phyloP scores from a whole-genome alignment of 2,113 vertebrate genomes.

The Centropus bengalensis region DNA sequence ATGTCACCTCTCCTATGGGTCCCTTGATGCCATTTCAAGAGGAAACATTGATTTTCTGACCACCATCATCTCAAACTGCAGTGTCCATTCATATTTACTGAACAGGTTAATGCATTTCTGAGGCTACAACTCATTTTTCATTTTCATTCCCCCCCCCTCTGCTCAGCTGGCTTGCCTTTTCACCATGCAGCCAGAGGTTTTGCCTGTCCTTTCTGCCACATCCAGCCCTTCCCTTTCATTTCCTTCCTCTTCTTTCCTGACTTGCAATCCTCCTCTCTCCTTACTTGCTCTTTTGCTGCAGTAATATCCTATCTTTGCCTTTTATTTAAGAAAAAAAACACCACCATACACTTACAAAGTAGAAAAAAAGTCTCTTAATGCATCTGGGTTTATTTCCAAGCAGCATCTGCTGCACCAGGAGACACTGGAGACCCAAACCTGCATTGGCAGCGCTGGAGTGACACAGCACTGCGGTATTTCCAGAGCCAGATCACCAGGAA shows the following conservation, averaged over 20 bases:
- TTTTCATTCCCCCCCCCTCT: not conserved
- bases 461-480: not conserved
- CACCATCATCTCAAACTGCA: fast-evolving
- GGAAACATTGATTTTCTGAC: not conserved
- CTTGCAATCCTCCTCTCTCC: not conserved
- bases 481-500: not conserved
- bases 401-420: not conserved
- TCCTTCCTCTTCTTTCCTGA: not conserved
- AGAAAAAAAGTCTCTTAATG: not conserved
- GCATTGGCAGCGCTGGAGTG: not conserved
- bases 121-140: not conserved
- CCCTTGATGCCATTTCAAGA: not conserved
- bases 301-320: not conserved
- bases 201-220: not conserved
- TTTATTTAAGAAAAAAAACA: not conserved
- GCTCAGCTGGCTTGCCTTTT: not conserved
- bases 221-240: not conserved
- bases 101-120: fast-evolving
- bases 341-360: not conserved
- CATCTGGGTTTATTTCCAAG: not conserved
- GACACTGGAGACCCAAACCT: fast-evolving
- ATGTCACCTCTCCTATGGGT: not conserved
- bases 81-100: fast-evolving
- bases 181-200: not conserved
- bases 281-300: not conserved